These are phyloP conservation scores for Macroramphosus scolopax DNA, from an alignment of 2,797 vertebrate species.

Conservation along the genomic window DNA sequence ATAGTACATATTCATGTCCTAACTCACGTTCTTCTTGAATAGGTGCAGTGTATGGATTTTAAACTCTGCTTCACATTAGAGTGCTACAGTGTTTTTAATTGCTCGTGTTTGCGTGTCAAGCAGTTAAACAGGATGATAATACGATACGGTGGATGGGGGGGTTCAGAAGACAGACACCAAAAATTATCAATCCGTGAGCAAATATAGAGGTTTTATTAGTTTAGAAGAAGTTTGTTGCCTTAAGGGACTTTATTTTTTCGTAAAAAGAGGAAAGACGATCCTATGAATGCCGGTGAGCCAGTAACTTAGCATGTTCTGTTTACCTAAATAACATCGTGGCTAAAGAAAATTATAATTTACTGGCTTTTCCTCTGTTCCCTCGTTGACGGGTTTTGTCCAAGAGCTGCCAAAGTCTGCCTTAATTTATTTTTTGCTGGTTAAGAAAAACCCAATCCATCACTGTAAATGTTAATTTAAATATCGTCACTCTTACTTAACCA, in stretches of 20 bases:
- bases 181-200: conserved; percentile 1
- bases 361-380: background rate
- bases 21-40: conserved; percentile 19
- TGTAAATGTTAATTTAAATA: conserved; percentile 50
- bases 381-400: background rate
- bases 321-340: conserved; percentile 16
- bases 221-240: background rate
- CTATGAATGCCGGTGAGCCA: conserved; percentile 17
- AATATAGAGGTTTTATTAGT: conserved; percentile 1
- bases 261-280: background rate
- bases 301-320: conserved; percentile 45
- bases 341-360: conserved; percentile 5
- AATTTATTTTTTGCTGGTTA: conserved; percentile 54
- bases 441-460: conserved; percentile 28
- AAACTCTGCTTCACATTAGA: conserved; percentile 3
- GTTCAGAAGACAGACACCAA: conserved; percentile 7
- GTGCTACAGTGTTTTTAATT: conserved; percentile 26
- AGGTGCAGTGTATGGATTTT: conserved; percentile 3
- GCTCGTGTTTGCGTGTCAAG: background rate
- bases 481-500: conserved; percentile 16
- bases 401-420: conserved; percentile 45
- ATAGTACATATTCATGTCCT: conserved; percentile 57
- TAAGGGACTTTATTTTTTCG: background rate
- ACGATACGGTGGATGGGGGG: too few relatives aligned
- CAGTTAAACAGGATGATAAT: too few relatives aligned